Base-by-base conservation (phyloP, 2,797 vertebrate species). In the Merluccius polli region DNA sequence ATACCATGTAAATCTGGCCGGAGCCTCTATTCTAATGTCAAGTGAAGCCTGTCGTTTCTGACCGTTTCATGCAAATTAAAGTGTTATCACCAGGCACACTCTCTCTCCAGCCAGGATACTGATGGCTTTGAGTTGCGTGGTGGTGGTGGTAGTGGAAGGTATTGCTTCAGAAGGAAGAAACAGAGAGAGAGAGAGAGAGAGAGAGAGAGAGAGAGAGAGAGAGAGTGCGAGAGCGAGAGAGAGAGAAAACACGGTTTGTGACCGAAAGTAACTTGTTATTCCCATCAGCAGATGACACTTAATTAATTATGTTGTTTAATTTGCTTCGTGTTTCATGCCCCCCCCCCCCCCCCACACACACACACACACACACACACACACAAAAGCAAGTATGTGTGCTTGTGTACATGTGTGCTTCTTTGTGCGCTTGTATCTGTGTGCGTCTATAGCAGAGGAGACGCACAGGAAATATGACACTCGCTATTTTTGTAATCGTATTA, bases 271-370 rank as follows among this genome's bases (percentile, higher is more conserved):
- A 87, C 86, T 87, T 90, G 90, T 92, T 90, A 91, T 87, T 92
- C 77, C 77, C 81, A 79, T 79, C 86, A 89, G 32, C 36, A 71
- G 59, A 44, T 63, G 18, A 75, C 80, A 67, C 83, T 84, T 91
- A 92, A 92, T 92, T 89, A 91, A 87, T 88, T 87, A 86, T 91
- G 91, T 90, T 90, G 91, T 90, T 90, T 91, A 83, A n/a, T 77
- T 48, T 83, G 79, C 79, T 85, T 87, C 84, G 80, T 83, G 79
- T 78, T 85, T 87, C 84, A 80, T 76, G 85, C 86, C 87, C 88
- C 82, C 82, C 41, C 12, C 33, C n/a, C n/a, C n/a, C n/a, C 76
- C 76, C 78, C 30, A 78, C 63, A 67, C 27, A 76, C 76, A 79
- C 31, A 79, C 52, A 63, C 18, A 38, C 38, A 78, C 13, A 52